Evolutionary conservation across 2,888 invertebrate genomes (phyloP).

Genomic region (Campaea margaritaria): DNA sequence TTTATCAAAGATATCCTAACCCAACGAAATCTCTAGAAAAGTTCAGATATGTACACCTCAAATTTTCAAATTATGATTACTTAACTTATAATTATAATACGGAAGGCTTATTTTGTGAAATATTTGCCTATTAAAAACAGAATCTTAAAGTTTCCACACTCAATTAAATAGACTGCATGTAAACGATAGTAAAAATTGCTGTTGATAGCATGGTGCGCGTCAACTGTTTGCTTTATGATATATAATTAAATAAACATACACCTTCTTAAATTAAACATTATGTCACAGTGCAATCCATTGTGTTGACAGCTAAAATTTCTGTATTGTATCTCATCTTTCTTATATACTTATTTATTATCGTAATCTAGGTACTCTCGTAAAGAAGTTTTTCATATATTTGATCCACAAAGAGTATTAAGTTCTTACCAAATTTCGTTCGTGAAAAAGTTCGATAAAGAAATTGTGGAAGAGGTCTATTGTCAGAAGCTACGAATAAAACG

Average conservation of each 20-base stretch:
- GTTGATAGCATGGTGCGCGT: slow-evolving; percentile 35
- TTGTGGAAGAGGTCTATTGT: slow-evolving; percentile 38
- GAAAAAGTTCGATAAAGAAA: slow-evolving; percentile 32
- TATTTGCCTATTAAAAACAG: slow-evolving; percentile 8
- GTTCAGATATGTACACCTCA: no score
- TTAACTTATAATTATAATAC: neutral
- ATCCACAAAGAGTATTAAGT: slow-evolving; percentile 19
- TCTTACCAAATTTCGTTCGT: slow-evolving; percentile 17
- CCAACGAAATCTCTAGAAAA: no score
- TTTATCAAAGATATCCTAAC: no score
- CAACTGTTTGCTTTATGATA: slow-evolving; percentile 54
- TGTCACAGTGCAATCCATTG: slow-evolving; percentile 39
- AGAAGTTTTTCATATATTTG: slow-evolving; percentile 18
- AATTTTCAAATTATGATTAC: no score
- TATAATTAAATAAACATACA: slow-evolving; percentile 49
- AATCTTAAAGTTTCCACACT: slow-evolving; percentile 34
- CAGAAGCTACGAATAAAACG: slow-evolving; percentile 25
- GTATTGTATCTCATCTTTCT: slow-evolving; percentile 1
- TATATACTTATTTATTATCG: slow-evolving; percentile 5
- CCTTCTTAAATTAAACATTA: slow-evolving; percentile 43
- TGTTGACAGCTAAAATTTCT: slow-evolving; percentile 29
- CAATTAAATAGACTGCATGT: slow-evolving; percentile 24
- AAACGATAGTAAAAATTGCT: slow-evolving; percentile 24
- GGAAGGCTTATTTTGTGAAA: slow-evolving; percentile 19
- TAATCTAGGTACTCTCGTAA: slow-evolving; percentile 7